Conservation (phyloP, 2,113 vertebrate genomes). For the Nymphicus hollandicus region DNA sequence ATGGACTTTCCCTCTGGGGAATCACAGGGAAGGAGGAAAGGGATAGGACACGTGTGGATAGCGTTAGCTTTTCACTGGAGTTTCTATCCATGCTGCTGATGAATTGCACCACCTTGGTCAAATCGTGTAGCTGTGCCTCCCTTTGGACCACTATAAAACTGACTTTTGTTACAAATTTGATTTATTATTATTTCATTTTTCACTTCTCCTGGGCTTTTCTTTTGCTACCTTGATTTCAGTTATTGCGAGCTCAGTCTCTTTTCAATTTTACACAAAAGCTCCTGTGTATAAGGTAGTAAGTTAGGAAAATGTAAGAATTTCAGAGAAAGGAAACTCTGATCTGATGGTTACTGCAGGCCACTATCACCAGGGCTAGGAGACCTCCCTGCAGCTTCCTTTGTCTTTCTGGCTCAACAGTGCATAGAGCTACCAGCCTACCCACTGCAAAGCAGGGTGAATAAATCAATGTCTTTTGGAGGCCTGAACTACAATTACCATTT, state of each 20-base stretch:
- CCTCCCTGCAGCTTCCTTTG: neutral
- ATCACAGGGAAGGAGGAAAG: neutral
- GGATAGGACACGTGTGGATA: neutral
- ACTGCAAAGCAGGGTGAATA: neutral
- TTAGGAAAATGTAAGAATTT: neutral
- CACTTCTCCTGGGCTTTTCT: neutral
- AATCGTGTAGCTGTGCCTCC: neutral
- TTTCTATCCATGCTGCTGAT: neutral
- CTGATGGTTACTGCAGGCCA: neutral
- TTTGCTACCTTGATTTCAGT: neutral
- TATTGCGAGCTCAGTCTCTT: neutral
- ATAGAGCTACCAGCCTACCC: neutral
- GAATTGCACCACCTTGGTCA: neutral
- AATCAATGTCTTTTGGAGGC: neutral
- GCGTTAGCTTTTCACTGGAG: neutral
- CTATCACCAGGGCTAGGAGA: neutral
- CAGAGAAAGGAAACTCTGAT: neutral
- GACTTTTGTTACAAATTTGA: neutral
- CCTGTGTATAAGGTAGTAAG: neutral
- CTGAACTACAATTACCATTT: neutral
- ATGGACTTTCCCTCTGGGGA: neutral
- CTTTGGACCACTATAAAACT: neutral
- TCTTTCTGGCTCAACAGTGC: fast-evolving
- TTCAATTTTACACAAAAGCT: neutral
- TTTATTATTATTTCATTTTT: neutral